A percentile compares a stretch with the other conserved stretches of the same genome.
Conservation (phyloP, 2,113 vertebrate species). For the Ictalurus furcatus region DNA sequence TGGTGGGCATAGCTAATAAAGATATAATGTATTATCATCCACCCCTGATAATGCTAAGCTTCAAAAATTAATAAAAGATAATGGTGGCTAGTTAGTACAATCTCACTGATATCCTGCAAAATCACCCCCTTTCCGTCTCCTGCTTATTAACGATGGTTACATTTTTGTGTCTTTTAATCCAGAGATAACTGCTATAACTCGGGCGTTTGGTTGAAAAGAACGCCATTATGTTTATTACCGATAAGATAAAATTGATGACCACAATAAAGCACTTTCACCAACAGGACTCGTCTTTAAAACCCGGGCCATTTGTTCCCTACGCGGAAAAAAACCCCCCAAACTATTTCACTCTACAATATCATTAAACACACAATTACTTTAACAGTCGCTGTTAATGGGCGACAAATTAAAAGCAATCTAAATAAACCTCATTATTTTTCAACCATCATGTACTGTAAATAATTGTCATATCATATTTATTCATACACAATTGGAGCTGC, state of each 20-base stretch:
- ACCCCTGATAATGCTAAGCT: conserved; percentile 2
- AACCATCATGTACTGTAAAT: not conserved
- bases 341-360: not conserved
- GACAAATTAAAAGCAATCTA: conserved; percentile 3
- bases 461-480: conserved; percentile 11
- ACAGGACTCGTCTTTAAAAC: conserved; percentile 2
- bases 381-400: conserved; percentile 16
- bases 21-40: not conserved
- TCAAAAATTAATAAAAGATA: conserved; percentile 11
- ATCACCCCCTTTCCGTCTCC: not conserved
- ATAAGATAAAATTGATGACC: conserved; percentile 20
- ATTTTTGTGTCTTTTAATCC: not conserved
- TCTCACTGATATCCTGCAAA: not conserved
- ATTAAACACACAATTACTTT: conserved; percentile 37
- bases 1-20: not conserved
- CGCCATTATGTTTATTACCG: conserved; percentile 45
- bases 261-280: conserved; percentile 19
- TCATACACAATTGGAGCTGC: conserved; percentile 17
- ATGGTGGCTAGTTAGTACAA: not conserved
- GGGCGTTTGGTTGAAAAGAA: conserved; percentile 26
- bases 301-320: not conserved
- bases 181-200: conserved; percentile 22
- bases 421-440: conserved; percentile 12
- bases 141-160: not conserved
- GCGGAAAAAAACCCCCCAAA: not conserved